Percentiles rank a stretch among this genome's conserved stretches.
Conservation (phyloP, 2,113 vertebrate genomes). For the Mungos mungo region DNA sequence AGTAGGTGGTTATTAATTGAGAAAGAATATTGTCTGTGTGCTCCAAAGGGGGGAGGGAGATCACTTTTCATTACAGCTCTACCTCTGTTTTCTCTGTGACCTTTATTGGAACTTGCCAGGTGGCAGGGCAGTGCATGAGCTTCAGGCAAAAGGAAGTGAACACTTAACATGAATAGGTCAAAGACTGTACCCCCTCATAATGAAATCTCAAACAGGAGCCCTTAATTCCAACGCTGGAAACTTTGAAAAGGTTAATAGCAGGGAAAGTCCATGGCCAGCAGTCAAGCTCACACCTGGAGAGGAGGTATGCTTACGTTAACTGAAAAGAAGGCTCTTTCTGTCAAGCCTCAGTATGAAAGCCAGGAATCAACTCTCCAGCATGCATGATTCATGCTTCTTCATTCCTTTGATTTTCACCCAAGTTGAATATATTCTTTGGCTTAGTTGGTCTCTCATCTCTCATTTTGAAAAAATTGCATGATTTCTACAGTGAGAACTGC, state of each 20-base stretch:
- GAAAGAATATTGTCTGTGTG: background rate
- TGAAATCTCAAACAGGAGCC: conserved; percentile 27
- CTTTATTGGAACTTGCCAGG: conserved; percentile 1
- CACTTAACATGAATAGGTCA: conserved; percentile 45
- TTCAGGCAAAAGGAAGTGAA: conserved; percentile 20
- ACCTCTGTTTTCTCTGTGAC: background rate
- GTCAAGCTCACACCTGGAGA: background rate
- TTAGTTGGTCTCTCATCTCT: background rate
- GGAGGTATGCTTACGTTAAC: background rate
- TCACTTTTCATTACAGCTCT: background rate
- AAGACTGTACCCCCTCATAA: background rate
- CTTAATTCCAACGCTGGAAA: conserved; percentile 32
- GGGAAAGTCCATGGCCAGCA: background rate
- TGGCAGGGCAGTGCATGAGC: background rate
- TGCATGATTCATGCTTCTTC: background rate
- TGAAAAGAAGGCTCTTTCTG: background rate
- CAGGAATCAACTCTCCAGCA: background rate
- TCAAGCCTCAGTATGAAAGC: background rate
- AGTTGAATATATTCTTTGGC: background rate
- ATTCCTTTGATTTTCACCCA: background rate
- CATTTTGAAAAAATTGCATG: background rate
- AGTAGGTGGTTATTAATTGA: background rate
- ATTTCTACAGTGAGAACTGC: background rate
- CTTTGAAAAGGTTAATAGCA: conserved; percentile 62
- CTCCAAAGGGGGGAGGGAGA: background rate